phyloP scores from a whole-genome alignment of 1,140 invertebrate species.

The Brevipalpus yothersi region DNA sequence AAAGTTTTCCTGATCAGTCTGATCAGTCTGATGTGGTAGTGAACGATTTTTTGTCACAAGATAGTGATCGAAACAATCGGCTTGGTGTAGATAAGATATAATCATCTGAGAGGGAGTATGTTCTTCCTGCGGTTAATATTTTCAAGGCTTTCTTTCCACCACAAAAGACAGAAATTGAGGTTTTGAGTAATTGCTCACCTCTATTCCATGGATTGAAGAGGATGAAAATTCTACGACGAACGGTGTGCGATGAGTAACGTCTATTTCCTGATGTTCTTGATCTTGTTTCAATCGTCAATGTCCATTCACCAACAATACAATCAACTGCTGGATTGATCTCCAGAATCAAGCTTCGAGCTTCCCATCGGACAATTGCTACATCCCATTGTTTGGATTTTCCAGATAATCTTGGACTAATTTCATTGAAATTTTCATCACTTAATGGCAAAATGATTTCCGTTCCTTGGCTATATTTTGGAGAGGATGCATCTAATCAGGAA shows the following conservation, averaged over 20 bases:
- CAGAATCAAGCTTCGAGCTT: conserved; percentile 14
- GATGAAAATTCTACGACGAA: conserved; percentile 9
- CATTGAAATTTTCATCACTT: conserved; percentile 1
- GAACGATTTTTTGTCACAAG: no score
- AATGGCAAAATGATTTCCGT: conserved; percentile 48
- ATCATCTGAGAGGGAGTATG: no score
- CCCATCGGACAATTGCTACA: not conserved
- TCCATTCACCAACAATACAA: conserved; percentile 64
- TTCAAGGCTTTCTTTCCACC: no score
- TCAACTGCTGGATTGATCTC: conserved; percentile 40
- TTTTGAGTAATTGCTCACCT: conserved; percentile 16
- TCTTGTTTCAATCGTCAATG: conserved; percentile 58
- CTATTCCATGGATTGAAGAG: conserved; percentile 53
- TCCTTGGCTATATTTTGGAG: conserved; percentile 46
- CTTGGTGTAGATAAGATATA: no score
- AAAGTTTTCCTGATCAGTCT: no score
- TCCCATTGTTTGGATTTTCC: conserved; percentile 1
- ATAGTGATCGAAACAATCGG: no score
- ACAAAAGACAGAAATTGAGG: not conserved
- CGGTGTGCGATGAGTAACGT: conserved; percentile 17
- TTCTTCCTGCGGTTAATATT: no score
- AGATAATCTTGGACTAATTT: not conserved
- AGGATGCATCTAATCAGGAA: conserved; percentile 33
- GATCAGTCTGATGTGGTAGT: no score
- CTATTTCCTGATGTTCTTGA: conserved; percentile 26